These are phyloP conservation scores for Flexamia atlantica DNA, from an alignment of 2,888 invertebrate genomes.

Conservation along the genomic window DNA sequence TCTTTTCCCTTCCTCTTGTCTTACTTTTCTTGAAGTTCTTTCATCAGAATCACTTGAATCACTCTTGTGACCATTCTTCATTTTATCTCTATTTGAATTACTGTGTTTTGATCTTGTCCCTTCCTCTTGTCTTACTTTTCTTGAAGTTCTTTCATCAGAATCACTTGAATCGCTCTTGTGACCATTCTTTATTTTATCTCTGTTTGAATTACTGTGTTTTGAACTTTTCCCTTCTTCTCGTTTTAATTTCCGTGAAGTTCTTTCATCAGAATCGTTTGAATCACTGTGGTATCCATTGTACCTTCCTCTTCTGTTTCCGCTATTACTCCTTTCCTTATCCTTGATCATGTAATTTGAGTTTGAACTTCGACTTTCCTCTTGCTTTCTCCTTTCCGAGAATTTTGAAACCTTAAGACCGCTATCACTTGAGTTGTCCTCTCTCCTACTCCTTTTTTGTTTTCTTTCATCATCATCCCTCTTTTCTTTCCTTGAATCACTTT, in stretches of 20 bases:
- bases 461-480: not conserved
- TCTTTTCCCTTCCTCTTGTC: not conserved
- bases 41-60: not conserved
- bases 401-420: constrained; percentile 1
- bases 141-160: not conserved
- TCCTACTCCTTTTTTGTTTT: not conserved
- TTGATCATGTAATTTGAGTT: not conserved
- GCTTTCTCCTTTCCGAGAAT: not conserved
- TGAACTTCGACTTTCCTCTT: not conserved
- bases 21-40: not conserved
- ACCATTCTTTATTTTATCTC: not conserved
- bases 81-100: not conserved
- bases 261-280: not conserved
- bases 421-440: not conserved
- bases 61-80: not conserved
- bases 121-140: not conserved
- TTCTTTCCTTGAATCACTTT: not conserved
- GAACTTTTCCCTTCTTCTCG: not conserved
- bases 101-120: not conserved
- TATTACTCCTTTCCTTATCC: not conserved
- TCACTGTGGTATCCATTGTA: not conserved
- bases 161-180: not conserved
- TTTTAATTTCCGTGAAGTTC: not conserved
- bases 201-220: not conserved
- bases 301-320: not conserved